Percentiles rank a stretch among this genome's conserved stretches.
Evolutionary conservation across 2,113 vertebrate genomes (phyloP).

Genomic region (Xiphorhynchus elegans): DNA sequence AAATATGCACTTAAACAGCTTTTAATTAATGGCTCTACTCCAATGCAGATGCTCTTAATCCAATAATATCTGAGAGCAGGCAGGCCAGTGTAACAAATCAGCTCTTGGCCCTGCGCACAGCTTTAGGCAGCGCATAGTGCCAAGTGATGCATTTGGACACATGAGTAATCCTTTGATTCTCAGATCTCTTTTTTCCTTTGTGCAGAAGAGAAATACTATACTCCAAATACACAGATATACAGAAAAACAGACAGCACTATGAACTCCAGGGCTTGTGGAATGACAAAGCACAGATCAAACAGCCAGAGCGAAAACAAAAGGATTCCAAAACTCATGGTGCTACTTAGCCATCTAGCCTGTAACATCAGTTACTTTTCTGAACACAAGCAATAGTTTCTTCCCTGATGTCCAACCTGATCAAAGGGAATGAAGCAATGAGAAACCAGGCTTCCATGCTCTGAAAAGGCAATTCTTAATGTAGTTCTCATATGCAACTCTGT

Average conservation of each 20-base stretch:
- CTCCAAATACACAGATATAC: conserved; percentile 42
- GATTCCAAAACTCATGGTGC: background rate
- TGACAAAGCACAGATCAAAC: conserved; percentile 43
- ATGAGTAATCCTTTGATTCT: conserved; percentile 48
- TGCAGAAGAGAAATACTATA: conserved; percentile 19
- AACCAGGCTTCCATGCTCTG: background rate
- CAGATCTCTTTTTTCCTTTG: background rate
- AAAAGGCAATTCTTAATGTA: background rate
- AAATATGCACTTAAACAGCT: conserved; percentile 37
- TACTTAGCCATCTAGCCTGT: background rate
- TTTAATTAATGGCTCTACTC: conserved; percentile 13
- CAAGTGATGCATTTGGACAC: conserved; percentile 41
- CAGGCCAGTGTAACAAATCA: conserved; percentile 40
- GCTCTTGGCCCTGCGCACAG: conserved; percentile 17
- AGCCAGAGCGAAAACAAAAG: conserved; percentile 8
- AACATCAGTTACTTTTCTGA: background rate
- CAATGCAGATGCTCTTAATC: conserved; percentile 55
- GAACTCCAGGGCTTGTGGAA: background rate
- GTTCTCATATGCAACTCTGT: background rate
- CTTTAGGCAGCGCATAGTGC: conserved; percentile 13
- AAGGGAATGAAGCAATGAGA: background rate
- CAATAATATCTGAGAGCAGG: conserved; percentile 29
- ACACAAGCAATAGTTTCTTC: background rate
- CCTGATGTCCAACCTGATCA: background rate
- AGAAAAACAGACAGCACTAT: conserved; percentile 4